phyloP scores from a whole-genome alignment of 2,888 invertebrate species.

The Leptinotarsa peninsularis region DNA sequence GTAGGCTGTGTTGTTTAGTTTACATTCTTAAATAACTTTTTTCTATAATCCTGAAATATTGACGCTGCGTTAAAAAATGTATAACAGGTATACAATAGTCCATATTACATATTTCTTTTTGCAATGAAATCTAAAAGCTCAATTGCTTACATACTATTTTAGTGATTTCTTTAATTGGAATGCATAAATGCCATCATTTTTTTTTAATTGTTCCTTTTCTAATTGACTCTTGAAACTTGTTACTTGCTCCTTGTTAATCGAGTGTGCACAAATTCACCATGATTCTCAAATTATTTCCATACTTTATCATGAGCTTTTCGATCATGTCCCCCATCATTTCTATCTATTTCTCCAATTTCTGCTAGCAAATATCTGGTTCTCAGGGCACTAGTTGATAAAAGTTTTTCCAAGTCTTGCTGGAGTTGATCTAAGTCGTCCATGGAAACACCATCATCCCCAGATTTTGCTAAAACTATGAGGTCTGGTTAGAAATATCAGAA shows the following conservation, averaged over 20 bases:
- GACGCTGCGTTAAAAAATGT: too few relatives aligned
- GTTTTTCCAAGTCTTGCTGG: slow-evolving; percentile 87
- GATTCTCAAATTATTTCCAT: slow-evolving; percentile 1
- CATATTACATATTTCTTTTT: too few relatives aligned
- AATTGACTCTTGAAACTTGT: neutral
- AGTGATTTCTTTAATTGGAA: too few relatives aligned
- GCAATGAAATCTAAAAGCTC: too few relatives aligned
- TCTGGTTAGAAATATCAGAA: slow-evolving; percentile 15
- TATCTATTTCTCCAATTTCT: slow-evolving; percentile 70
- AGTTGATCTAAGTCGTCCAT: slow-evolving; percentile 91
- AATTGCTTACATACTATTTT: too few relatives aligned
- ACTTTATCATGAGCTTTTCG: slow-evolving; percentile 63
- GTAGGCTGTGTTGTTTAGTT: too few relatives aligned
- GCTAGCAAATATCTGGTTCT: slow-evolving; percentile 82
- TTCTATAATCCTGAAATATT: too few relatives aligned
- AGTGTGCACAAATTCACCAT: slow-evolving; percentile 13
- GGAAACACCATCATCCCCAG: slow-evolving; percentile 80
- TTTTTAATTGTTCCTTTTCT: too few relatives aligned
- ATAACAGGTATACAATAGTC: too few relatives aligned
- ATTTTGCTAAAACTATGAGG: slow-evolving; percentile 71
- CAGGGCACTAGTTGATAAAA: slow-evolving; percentile 85
- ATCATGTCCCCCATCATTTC: slow-evolving; percentile 69
- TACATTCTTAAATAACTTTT: too few relatives aligned
- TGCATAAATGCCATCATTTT: too few relatives aligned
- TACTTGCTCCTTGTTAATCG: neutral